Base-by-base conservation (phyloP, 2,888 invertebrate species). In the Hermaeophaga mercurialis region DNA sequence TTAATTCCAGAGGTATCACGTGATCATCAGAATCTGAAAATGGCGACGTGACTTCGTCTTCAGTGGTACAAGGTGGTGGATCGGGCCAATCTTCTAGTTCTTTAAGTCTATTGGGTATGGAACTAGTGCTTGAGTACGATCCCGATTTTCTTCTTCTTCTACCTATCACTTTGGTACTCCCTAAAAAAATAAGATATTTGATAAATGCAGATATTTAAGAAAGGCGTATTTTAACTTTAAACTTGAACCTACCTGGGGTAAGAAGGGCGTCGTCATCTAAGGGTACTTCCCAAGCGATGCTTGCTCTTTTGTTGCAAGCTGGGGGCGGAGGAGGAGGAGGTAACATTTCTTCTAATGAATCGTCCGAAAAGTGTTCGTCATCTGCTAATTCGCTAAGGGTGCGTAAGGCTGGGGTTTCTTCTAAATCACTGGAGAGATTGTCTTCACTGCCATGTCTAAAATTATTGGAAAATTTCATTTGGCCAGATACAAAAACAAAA, bases 231-330 rank as follows among this genome's bases (percentile, higher is more conserved):
- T 5, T 5, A 17, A n/a, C 6, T 22, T 22, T 22, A 22, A 22
- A 22, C 3, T 5, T 22, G 22, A n/a, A 15, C n/a, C 36, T 60
- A 66, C 66, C 88, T 38, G 88, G 88, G 39, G 86, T 86, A 59
- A 87, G 82, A 36, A 87, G 80, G 55, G 86, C 84, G 74, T 87
- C 86, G 74, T 85, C 86, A 73, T 83, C 83, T 68, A 92, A 82
- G 61, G 91, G 87, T 62, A 92, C 91, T 81, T 92, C 91, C 91
- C 92, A 91, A 61, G 91, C 91, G 66, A 91, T 90, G 73, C 91
- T 90, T 73, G 88, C 87, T 69, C 90, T 84, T 80, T 90, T 90
- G 73, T 85, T 85, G 67, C 84, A 57, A 24, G 74, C 67, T 44
- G 74, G 71, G 48, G 79, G 75, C 55, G 79, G 75, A 11, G 82